Evolutionary conservation across 2,113 vertebrate genomes (phyloP).

Genomic region (Corythaixoides concolor): DNA sequence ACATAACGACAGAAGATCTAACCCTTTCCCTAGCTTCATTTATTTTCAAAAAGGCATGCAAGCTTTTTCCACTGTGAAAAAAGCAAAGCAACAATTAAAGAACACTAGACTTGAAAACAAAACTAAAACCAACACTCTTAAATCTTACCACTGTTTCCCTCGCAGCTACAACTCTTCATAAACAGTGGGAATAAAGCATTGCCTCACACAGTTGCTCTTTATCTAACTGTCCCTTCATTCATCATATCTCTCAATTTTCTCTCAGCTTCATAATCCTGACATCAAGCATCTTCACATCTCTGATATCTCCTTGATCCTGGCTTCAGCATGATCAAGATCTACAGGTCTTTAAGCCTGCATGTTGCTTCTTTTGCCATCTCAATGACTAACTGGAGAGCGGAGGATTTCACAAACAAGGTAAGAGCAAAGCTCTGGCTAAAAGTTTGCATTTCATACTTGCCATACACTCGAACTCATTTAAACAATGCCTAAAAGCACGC

Average conservation of each 20-base stretch:
- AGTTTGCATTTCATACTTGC: background rate
- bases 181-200: background rate
- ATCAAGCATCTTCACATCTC: background rate
- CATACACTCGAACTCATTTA: background rate
- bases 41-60: background rate
- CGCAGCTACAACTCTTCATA: background rate
- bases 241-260: background rate
- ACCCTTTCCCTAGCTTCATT: background rate
- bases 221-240: background rate
- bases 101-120: background rate
- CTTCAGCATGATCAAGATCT: background rate
- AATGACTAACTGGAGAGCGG: background rate
- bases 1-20: background rate
- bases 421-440: background rate
- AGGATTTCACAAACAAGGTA: background rate
- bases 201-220: background rate
- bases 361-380: background rate
- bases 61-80: background rate
- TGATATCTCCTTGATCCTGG: background rate
- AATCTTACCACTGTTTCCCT: background rate
- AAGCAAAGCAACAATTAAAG: background rate
- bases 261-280: background rate
- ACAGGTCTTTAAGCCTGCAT: background rate
- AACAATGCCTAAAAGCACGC: background rate
- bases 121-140: slow-evolving; percentile 4